phyloP scores from a whole-genome alignment of 2,797 vertebrate species.

The Poecile montanus region DNA sequence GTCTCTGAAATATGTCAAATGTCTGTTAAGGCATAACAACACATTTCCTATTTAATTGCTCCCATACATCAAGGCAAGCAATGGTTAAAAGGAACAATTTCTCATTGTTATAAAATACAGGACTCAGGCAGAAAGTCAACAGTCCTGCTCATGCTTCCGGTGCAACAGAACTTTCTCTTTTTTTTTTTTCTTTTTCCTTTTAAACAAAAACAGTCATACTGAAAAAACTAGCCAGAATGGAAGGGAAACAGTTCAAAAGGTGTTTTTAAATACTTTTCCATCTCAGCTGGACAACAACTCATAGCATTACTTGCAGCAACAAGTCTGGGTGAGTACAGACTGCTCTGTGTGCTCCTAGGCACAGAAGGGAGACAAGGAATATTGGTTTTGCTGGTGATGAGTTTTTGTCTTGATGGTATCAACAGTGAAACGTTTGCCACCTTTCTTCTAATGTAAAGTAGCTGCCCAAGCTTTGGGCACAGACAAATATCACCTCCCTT shows the following conservation, averaged over 20 bases:
- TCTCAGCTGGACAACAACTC: not conserved
- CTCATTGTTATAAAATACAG: not conserved
- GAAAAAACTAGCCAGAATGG: not conserved
- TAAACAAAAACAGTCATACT: not conserved
- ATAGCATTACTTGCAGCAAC: not conserved
- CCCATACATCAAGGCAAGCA: not conserved
- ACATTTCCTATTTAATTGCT: not conserved
- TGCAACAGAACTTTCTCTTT: not conserved
- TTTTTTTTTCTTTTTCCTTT: not conserved
- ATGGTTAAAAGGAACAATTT: not conserved
- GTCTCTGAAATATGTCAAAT: not conserved
- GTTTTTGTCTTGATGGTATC: not conserved
- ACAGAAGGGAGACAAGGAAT: not conserved
- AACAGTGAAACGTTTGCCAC: not conserved
- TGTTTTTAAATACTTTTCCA: not conserved
- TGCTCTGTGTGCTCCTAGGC: not conserved
- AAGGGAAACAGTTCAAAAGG: slow-evolving; percentile 20
- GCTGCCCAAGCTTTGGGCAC: not conserved
- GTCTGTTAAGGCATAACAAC: not conserved
- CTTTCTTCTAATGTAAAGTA: not conserved
- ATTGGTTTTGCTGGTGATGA: not conserved
- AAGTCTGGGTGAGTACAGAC: not conserved
- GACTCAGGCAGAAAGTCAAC: slow-evolving; percentile 16
- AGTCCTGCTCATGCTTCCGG: not conserved
- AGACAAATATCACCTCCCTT: not conserved